Percentiles rank a stretch among this genome's conserved stretches.
phyloP scores from a whole-genome alignment of 2,113 vertebrate species.

The Cairina moschata region DNA sequence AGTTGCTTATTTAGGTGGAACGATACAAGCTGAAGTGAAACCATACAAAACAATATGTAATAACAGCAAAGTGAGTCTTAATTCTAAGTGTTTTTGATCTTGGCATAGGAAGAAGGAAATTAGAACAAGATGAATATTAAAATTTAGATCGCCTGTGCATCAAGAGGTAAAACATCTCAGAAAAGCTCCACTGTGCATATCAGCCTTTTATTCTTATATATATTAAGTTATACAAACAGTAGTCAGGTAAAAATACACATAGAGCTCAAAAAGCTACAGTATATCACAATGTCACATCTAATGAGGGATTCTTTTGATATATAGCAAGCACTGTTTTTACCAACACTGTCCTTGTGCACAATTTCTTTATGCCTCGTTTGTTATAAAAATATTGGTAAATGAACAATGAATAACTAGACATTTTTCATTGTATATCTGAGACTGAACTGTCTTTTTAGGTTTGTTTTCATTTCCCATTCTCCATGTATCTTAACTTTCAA shows the following conservation, averaged over 20 bases:
- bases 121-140: constrained; percentile 43
- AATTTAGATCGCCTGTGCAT: constrained; percentile 11
- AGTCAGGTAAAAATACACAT: constrained; percentile 20
- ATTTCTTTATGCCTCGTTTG: constrained; percentile 44
- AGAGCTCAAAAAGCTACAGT: background rate
- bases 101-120: constrained; percentile 56
- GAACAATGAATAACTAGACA: constrained; percentile 43
- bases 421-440: background rate
- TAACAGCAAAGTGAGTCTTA: constrained; percentile 9
- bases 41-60: constrained; percentile 9
- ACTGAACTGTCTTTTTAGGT: background rate
- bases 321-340: background rate
- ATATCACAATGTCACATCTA: constrained; percentile 29
- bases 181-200: background rate
- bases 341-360: background rate
- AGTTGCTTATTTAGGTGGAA: constrained; percentile 13
- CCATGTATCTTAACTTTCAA: background rate
- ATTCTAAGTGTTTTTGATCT: constrained; percentile 9
- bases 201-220: constrained; percentile 9
- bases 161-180: constrained; percentile 16
- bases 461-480: constrained; percentile 29
- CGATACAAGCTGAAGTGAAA: constrained; percentile 12
- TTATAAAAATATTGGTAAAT: constrained; percentile 49
- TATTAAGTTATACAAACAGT: constrained; percentile 18
- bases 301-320: background rate